phyloP scores from a whole-genome alignment of 2,797 vertebrate genomes.

The Hylomyscus alleni region DNA sequence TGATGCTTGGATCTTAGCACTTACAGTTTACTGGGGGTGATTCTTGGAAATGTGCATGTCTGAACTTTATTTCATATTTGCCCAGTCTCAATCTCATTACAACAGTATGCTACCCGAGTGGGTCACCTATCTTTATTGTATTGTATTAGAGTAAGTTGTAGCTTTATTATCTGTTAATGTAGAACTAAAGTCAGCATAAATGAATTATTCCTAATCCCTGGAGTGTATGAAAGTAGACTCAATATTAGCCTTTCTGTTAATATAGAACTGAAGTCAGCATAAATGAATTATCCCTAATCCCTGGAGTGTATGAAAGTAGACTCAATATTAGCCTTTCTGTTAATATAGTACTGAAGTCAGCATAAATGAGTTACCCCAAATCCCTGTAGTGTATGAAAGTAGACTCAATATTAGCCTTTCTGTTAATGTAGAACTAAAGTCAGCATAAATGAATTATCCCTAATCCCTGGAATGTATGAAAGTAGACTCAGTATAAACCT shows the following conservation, averaged over 20 bases:
- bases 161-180: not conserved
- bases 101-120: not conserved
- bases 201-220: not conserved
- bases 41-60: constrained; percentile 6
- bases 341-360: constrained; percentile 28
- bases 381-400: not conserved
- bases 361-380: constrained; percentile 9
- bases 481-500: not conserved
- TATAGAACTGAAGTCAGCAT: constrained; percentile 38
- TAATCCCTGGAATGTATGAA: not conserved
- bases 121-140: not conserved
- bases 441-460: constrained; percentile 16
- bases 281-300: not conserved
- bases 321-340: not conserved
- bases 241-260: not conserved
- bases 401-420: not conserved
- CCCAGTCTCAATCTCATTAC: not conserved
- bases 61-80: not conserved
- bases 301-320: not conserved
- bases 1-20: not conserved
- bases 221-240: not conserved
- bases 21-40: not conserved
- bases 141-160: not conserved
- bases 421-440: not conserved
- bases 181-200: constrained; percentile 42